A percentile compares a stretch with the other conserved stretches of the same genome.
Evolutionary conservation across 2,888 invertebrate genomes (phyloP).

Genomic region (Standfussiana lucernea): DNA sequence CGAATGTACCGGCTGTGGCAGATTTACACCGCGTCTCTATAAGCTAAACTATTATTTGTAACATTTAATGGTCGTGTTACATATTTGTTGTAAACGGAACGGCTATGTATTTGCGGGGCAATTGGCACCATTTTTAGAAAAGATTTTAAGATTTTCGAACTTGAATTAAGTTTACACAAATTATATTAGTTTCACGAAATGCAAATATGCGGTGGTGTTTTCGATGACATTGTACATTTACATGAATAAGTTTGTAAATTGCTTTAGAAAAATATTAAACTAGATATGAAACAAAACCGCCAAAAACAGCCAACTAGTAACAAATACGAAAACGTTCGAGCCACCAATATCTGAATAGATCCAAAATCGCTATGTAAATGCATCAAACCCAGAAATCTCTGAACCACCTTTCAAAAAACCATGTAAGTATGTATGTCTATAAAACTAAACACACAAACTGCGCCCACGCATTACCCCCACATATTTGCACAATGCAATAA

Average conservation of each 20-base stretch:
- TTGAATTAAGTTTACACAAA: too few relatives aligned
- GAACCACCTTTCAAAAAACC: not conserved
- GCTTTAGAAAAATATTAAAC: too few relatives aligned
- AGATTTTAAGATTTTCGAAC: not conserved
- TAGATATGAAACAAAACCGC: not conserved
- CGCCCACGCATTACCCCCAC: slow-evolving; percentile 62
- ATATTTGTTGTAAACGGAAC: slow-evolving; percentile 32
- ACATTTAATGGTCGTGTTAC: slow-evolving; percentile 69
- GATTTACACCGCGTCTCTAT: slow-evolving; percentile 76
- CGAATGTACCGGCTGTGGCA: slow-evolving; percentile 70
- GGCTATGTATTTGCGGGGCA: slow-evolving; percentile 25
- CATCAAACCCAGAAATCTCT: not conserved
- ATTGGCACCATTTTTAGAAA: fast-evolving
- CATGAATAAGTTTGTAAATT: not conserved
- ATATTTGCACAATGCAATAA: slow-evolving; percentile 87
- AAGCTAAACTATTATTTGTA: slow-evolving; percentile 73
- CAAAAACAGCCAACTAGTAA: not conserved
- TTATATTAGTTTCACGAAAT: not conserved
- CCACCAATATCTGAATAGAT: not conserved
- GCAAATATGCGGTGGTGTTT: not conserved
- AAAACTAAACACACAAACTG: slow-evolving; percentile 52
- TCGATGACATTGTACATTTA: too few relatives aligned
- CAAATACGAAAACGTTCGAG: not conserved
- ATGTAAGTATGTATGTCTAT: not conserved
- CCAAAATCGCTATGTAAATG: not conserved